Evolutionary conservation across 2,888 invertebrate species (phyloP).

Genomic region (Drosophila lacicola): DNA sequence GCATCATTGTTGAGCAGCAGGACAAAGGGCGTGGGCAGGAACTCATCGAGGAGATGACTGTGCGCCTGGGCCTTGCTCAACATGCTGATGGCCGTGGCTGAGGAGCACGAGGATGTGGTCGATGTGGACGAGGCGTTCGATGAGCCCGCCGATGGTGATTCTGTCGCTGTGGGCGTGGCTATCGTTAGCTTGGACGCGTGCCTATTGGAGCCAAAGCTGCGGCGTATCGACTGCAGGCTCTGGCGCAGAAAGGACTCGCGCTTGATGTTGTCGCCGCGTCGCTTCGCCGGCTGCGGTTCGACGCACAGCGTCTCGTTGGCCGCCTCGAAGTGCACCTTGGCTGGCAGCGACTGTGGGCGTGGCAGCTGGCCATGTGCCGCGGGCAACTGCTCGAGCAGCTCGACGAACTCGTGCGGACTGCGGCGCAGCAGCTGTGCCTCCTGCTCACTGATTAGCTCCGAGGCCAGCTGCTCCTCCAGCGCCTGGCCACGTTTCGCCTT

Average conservation of each 20-base stretch:
- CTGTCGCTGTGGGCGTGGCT: not conserved
- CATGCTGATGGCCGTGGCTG: constrained; percentile 52
- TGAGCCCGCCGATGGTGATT: constrained; percentile 30
- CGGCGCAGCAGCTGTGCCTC: constrained; percentile 43
- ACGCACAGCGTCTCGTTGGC: not conserved
- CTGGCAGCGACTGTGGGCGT: constrained; percentile 70
- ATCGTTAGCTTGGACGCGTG: constrained; percentile 46
- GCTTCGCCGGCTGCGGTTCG: constrained; percentile 21
- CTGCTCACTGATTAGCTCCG: constrained; percentile 16
- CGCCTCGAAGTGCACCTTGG: constrained; percentile 50
- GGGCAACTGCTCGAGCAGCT: constrained; percentile 28
- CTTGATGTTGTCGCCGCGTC: constrained; percentile 55
- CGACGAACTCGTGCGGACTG: constrained; percentile 46
- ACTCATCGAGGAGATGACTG: constrained; percentile 55
- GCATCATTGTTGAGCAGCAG: constrained; percentile 52
- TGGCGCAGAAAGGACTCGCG: constrained; percentile 81
- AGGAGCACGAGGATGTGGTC: constrained; percentile 48
- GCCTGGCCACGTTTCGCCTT: constrained; percentile 7
- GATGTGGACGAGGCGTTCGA: constrained; percentile 53
- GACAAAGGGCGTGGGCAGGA: constrained; percentile 53
- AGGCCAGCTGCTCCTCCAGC: not conserved
- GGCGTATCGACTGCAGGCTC: constrained; percentile 80
- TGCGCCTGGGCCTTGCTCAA: constrained; percentile 51
- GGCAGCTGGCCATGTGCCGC: constrained; percentile 29
- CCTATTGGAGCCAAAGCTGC: constrained; percentile 76